A percentile compares a stretch with the other conserved stretches of the same genome.
Evolutionary conservation across 2,113 vertebrate species (phyloP).

Genomic region (Mus pahari): DNA sequence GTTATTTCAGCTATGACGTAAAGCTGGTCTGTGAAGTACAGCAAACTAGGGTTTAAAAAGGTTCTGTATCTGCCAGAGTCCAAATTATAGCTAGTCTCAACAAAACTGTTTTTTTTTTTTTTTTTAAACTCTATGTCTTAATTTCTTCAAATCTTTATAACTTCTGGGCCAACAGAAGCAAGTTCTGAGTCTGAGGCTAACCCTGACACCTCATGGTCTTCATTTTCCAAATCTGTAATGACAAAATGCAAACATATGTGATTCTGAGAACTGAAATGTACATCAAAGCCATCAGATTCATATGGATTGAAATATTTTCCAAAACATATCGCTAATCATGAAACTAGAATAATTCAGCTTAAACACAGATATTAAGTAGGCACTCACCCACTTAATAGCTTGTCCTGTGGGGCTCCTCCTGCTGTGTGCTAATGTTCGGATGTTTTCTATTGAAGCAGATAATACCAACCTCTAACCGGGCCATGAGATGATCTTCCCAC

Average conservation of each 20-base stretch:
- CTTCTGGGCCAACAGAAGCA: neutral
- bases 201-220: neutral
- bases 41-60: neutral
- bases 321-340: neutral
- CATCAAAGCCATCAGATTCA: neutral
- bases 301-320: slow-evolving; percentile 26
- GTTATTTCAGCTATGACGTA: neutral
- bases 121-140: neutral
- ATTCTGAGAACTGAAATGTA: slow-evolving; percentile 34
- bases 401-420: neutral
- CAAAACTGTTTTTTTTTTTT: neutral
- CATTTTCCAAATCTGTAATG: neutral
- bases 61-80: neutral
- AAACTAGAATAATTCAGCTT: neutral
- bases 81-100: neutral
- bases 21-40: neutral
- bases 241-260: neutral
- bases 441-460: neutral
- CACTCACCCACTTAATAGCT: neutral
- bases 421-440: neutral
- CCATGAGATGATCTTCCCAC: neutral
- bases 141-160: slow-evolving; percentile 3
- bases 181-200: slow-evolving; percentile 12
- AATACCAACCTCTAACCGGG: neutral
- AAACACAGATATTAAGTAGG: neutral